Conservation (phyloP, 37 sponge, comb jelly and placozoan genomes). For the Eunapius fragilis region DNA sequence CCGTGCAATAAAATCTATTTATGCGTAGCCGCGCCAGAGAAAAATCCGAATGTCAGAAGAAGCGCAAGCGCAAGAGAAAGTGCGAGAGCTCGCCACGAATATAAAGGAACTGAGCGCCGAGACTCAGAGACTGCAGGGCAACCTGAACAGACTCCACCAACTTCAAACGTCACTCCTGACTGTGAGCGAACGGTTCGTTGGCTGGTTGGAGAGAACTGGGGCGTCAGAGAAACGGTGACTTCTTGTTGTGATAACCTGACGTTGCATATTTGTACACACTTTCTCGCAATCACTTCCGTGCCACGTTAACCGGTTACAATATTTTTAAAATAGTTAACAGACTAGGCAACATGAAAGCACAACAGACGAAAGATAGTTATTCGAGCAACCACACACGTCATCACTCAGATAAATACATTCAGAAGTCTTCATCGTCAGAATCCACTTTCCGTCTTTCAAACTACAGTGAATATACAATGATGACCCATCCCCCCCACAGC, state of each 20-base stretch:
- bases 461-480: background rate
- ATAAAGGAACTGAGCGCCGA: constrained; percentile 14
- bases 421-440: background rate
- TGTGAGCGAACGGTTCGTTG: background rate
- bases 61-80: constrained; percentile 2
- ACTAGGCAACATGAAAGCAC: background rate
- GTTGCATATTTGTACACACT: background rate
- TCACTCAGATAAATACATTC: background rate
- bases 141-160: constrained; percentile 31
- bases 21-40: background rate
- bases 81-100: background rate
- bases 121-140: constrained; percentile 23
- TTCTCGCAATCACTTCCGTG: background rate
- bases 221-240: background rate
- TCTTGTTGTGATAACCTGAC: background rate
- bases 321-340: background rate
- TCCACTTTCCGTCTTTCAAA: background rate
- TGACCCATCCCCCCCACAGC: too few species aligned
- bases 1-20: background rate
- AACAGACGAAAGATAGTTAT: too few species aligned
- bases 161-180: constrained; percentile 7
- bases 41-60: background rate
- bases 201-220: constrained; percentile 9
- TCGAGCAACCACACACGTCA: background rate
- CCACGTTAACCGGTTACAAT: background rate